These are phyloP conservation scores for Drosophila tsacasi DNA, from an alignment of 1,140 invertebrate species.

Conservation along the genomic window DNA sequence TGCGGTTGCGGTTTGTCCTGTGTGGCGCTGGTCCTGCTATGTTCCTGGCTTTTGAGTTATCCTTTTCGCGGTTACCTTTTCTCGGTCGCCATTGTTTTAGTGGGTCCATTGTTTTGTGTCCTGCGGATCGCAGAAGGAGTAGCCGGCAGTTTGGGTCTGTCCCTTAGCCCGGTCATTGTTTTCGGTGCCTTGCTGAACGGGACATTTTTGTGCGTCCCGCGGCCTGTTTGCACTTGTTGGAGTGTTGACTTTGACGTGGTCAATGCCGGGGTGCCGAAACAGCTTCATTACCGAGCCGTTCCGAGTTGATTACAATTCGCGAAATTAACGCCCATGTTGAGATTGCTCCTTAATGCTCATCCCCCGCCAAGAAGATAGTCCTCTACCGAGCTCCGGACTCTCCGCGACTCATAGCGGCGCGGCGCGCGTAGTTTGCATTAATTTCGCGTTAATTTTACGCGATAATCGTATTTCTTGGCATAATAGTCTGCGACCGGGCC, in stretches of 20 bases:
- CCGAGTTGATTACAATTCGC: constrained; percentile 49
- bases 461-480: constrained; percentile 77
- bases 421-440: constrained; percentile 77
- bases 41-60: constrained; percentile 38
- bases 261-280: constrained; percentile 37
- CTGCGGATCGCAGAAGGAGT: neutral
- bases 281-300: constrained; percentile 64
- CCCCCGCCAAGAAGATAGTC: constrained; percentile 22
- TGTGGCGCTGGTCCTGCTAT: constrained; percentile 9
- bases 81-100: constrained; percentile 56
- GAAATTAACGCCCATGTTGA: constrained; percentile 75
- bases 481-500: constrained; percentile 32
- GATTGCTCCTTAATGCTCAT: constrained; percentile 58
- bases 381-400: neutral
- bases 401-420: constrained; percentile 13
- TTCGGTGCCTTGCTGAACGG: neutral
- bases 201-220: constrained; percentile 18
- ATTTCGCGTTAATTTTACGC: constrained; percentile 80
- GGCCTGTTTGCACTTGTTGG: constrained; percentile 40
- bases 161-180: constrained; percentile 52
- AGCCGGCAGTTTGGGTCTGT: neutral
- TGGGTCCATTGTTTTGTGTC: constrained; percentile 47
- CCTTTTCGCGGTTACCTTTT: constrained; percentile 61
- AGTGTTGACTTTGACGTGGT: constrained; percentile 64
- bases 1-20: constrained; percentile 40